phyloP scores from a whole-genome alignment of 2,797 vertebrate species.

The Falco columbarius region DNA sequence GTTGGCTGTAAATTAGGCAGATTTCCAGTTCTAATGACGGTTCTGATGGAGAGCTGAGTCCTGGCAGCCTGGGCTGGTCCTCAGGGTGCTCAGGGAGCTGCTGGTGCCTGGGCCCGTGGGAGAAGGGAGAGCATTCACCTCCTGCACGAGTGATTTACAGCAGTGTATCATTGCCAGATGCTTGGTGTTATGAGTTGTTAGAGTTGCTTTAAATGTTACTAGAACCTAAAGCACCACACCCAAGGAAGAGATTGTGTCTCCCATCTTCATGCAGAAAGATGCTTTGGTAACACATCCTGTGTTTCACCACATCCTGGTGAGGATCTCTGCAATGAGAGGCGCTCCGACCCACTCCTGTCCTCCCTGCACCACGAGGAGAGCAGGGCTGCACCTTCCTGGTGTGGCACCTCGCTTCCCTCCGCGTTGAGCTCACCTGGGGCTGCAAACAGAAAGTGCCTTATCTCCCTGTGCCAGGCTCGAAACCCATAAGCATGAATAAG shows the following conservation, averaged over 20 bases:
- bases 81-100: accelerated
- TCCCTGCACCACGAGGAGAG: background rate
- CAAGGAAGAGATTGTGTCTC: background rate
- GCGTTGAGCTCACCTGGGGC: accelerated
- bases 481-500: accelerated
- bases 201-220: background rate
- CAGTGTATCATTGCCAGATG: accelerated
- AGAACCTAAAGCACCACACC: background rate
- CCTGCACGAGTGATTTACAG: background rate
- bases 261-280: background rate
- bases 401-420: accelerated
- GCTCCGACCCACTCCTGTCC: background rate
- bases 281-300: background rate
- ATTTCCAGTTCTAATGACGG: accelerated
- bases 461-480: background rate
- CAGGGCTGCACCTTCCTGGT: background rate
- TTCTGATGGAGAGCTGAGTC: background rate
- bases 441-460: accelerated
- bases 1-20: background rate
- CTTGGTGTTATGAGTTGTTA: accelerated
- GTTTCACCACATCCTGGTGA: background rate
- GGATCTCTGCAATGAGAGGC: accelerated
- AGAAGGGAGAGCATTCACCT: background rate
- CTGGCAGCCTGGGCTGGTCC: background rate
- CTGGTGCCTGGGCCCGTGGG: background rate